Evolutionary conservation across 92 coral and sea anemone genomes (phyloP).

Genomic region (Zoanthus sociatus): DNA sequence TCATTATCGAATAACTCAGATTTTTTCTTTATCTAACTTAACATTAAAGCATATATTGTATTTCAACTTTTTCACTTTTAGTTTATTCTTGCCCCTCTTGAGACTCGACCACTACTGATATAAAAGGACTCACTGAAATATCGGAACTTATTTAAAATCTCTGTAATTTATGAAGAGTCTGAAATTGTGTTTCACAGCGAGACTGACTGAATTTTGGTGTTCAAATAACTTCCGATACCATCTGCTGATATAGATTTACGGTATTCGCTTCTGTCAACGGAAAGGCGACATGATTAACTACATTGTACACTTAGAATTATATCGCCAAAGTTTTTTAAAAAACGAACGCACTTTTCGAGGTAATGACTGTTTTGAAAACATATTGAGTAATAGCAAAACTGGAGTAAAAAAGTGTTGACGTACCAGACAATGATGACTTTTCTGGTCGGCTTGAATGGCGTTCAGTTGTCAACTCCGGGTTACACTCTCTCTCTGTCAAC

Average conservation of each 20-base stretch:
- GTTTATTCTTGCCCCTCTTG: neutral
- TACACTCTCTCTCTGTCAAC: neutral
- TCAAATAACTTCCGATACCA: slow-evolving; percentile 15
- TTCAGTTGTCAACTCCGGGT: neutral
- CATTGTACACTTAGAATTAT: neutral
- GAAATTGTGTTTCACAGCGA: neutral
- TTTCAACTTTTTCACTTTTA: too few species aligned
- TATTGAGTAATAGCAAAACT: neutral
- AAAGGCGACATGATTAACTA: neutral
- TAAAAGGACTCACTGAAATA: neutral
- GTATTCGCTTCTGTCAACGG: slow-evolving; percentile 14
- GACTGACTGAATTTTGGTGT: neutral
- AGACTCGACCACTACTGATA: neutral
- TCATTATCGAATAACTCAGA: neutral
- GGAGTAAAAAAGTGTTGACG: neutral
- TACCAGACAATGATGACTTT: neutral
- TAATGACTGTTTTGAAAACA: neutral
- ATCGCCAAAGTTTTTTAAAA: neutral
- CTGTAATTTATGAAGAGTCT: neutral
- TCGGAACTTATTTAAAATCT: neutral
- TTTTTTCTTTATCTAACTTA: too few species aligned
- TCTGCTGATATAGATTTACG: slow-evolving; percentile 3
- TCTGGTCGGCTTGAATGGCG: neutral
- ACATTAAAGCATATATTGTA: too few species aligned
- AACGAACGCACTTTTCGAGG: neutral